phyloP scores from a whole-genome alignment of 2,113 vertebrate genomes.

The Pollachius pollachius region DNA sequence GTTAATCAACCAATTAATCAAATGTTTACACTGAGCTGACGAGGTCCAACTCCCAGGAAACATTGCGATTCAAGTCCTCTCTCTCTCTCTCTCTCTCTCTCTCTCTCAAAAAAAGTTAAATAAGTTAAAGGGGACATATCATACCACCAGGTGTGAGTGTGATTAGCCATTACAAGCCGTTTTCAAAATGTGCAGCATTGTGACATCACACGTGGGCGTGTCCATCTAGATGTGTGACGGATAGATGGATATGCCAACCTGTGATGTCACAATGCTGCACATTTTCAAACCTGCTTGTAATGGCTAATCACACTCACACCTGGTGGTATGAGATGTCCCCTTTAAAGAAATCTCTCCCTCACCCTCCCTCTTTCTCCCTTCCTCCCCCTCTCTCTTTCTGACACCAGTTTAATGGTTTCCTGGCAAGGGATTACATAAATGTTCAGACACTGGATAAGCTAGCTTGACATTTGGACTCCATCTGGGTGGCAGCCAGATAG shows the following conservation, averaged over 20 bases:
- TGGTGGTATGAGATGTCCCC: too few relatives aligned
- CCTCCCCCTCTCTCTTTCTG: not conserved
- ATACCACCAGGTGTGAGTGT: too few relatives aligned
- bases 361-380: not conserved
- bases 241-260: too few relatives aligned
- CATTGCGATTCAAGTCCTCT: conserved; percentile 13
- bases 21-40: conserved; percentile 57
- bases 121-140: too few relatives aligned
- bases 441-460: conserved; percentile 37
- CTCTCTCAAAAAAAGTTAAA: too few relatives aligned
- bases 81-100: conserved; percentile 9
- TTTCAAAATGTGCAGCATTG: too few relatives aligned
- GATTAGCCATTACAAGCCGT: too few relatives aligned
- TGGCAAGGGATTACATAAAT: conserved; percentile 23
- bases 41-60: conserved; percentile 12
- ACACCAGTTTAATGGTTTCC: conserved; percentile 20
- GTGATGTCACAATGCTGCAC: too few relatives aligned
- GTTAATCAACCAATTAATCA: conserved; percentile 41
- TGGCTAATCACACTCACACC: too few relatives aligned
- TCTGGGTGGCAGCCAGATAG: conserved; percentile 3
- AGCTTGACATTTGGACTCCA: conserved; percentile 26
- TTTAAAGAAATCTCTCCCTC: not conserved
- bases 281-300: too few relatives aligned
- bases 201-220: too few relatives aligned
- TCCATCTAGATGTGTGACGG: too few relatives aligned